Percentiles rank a stretch among this genome's conserved stretches.
Evolutionary conservation across 2,888 invertebrate genomes (phyloP).

Genomic region (Agrypnus murinus): DNA sequence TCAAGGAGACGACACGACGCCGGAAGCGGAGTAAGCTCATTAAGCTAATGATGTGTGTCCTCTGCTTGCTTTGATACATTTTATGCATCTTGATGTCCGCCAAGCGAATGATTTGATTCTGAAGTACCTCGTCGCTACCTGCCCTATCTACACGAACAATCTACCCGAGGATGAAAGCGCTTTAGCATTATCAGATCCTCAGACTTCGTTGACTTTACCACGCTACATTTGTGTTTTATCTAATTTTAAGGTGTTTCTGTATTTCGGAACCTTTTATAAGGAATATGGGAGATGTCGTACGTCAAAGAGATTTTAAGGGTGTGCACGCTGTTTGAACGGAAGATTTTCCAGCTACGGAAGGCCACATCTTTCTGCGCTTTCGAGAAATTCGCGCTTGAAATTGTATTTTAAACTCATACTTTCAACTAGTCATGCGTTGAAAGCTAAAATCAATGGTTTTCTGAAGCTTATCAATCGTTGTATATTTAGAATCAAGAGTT

Average conservation of each 20-base stretch:
- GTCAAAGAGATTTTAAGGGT: conserved; percentile 42
- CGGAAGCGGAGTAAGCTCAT: conserved; percentile 63
- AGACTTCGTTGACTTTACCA: conserved; percentile 63
- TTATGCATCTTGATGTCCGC: conserved; percentile 65
- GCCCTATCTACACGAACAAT: conserved; percentile 65
- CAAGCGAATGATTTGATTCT: conserved; percentile 67
- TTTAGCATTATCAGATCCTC: conserved; percentile 65
- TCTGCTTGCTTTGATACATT: conserved; percentile 64
- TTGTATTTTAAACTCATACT: conserved; percentile 7
- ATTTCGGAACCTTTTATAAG: conserved; percentile 54
- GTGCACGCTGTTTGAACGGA: conserved; percentile 28
- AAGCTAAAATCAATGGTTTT: neutral
- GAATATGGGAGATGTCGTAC: conserved; percentile 34
- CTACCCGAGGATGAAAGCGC: conserved; percentile 61
- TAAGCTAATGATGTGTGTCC: conserved; percentile 67
- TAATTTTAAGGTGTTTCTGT: conserved; percentile 65
- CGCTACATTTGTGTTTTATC: conserved; percentile 66
- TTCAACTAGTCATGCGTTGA: neutral
- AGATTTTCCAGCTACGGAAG: conserved; percentile 21
- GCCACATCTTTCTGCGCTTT: neutral
- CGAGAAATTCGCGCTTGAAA: neutral
- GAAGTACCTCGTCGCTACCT: conserved; percentile 61
- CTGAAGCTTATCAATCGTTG: no score
- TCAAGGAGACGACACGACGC: conserved; percentile 38
- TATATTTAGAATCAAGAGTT: no score